Evolutionary conservation across 2,888 invertebrate species (phyloP), one percentile per base, ranked within the genome.

Genomic region (Anoplius nigerrimus): DNA sequence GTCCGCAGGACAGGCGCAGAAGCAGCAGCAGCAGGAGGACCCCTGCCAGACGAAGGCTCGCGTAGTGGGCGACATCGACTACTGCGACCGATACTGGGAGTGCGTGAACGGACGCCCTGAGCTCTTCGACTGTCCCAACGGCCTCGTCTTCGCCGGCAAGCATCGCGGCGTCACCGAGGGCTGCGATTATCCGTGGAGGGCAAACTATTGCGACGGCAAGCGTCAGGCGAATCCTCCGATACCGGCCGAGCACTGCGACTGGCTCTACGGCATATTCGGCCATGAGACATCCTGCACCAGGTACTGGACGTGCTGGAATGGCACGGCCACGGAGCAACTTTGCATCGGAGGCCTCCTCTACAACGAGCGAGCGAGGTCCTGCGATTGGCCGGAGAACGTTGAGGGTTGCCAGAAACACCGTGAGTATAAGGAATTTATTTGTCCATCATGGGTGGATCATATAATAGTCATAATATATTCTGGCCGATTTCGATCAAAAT

Each of bases 261-360:
- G 97, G 96, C 90, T 96, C 79, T 97, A 96, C 89, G 97, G 97
- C 55, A 97, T 97, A 86, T 97, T 97, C 90, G 97, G 97, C 0
- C 97, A 97, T 89, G 97, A 97, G 90, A 97, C 96, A 0, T 96
- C 96, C 0, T 97, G 97, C 90, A 97, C 97, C 3, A 91, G 97
- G 57, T 97, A 97, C 88, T 97, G 97, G 97, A 97, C 97, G 0
- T 97, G 97, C 88, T 97, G 97, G 97, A 97, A 97, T 89, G 97
- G 97, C 16, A 97, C 97, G 0, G 95, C 96, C 13, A 96, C 96
- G 0, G 97, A 97, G 86, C 97, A 97, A 88, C 93, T 96, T 61
- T 97, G 97, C 89, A 97, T 97, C 84, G 97, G 97, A 22, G 97
- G 97, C 0, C 92, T 97, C 54, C 91, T 97, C 24, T 97, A 97